Base-by-base conservation (phyloP, 2,797 vertebrate genomes). In the Nannoperca obscura region DNA sequence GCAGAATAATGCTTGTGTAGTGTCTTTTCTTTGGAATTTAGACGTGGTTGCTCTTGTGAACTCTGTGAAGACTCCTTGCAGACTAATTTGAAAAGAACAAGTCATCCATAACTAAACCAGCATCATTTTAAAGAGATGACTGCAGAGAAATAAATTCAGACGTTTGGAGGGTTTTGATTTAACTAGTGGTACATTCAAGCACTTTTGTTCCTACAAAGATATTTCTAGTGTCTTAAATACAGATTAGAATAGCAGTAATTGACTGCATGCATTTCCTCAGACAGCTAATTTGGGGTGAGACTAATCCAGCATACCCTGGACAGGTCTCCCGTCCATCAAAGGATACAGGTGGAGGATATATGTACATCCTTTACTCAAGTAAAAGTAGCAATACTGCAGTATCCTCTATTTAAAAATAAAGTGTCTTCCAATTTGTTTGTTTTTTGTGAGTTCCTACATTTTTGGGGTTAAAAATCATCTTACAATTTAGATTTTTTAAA, bases 51-150 rank as follows among this genome's bases (percentile, higher is more conserved):
- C 71, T 64, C 44, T 27, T 11, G 58, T 11, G 46, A 62, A 15
- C 14, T 75, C 36, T 19, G 19, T 46, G 11, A 52, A 20, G 30
- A 46, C 40, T 46, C 24, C 22, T 49, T 57, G 20, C 47, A 64
- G 50, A 61, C 8, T 46, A 1, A 5, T 71, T 58, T 71, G 19
- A 44, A 71, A 53, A 71, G 61, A 71, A 17, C n/a, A 71, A 47
- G 54, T 72, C 61, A 61, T 34, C 62, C 62, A 61, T 54, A 44
- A 66, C 38, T 47, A 54, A 54, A 55, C 47, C 27, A 5, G n/a
- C 27, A 20, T 9, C 14, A 15, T 46, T 75, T 27, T 10, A 13
- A 50, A 59, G 24, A 32, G 27, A 36, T 38, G 15, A 30, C 22
- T 10, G 24, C 24, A 40, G 32, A 70, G 13, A 40, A 49, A 63